phyloP scores from a whole-genome alignment of 2,113 vertebrate species.

The Pseudopodoces humilis region DNA sequence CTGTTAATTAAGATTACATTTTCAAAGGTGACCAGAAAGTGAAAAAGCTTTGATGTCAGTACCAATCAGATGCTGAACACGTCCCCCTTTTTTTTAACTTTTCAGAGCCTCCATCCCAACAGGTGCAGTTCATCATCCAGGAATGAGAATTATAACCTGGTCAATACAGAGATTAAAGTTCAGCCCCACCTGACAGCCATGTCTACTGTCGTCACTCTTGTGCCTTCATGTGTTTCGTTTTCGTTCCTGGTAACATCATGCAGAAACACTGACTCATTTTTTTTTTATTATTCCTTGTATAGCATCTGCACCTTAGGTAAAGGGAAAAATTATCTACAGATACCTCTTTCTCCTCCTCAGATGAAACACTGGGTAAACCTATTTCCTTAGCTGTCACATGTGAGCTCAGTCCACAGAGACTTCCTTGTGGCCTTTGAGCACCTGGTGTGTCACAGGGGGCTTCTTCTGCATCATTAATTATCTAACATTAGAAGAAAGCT shows the following conservation, averaged over 20 bases:
- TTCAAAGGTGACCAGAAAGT: conserved; percentile 9
- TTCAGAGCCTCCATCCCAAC: neutral
- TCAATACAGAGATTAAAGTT: conserved; percentile 11
- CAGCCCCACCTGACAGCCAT: neutral
- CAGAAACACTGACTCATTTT: neutral
- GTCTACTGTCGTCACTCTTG: neutral
- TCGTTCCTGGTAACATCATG: neutral
- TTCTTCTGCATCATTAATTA: neutral
- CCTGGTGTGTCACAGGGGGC: neutral
- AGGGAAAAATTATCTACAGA: neutral
- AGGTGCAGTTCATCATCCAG: conserved; percentile 26
- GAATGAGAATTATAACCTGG: conserved; percentile 21
- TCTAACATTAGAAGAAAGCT: neutral
- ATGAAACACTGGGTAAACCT: neutral
- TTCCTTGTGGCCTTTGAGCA: neutral
- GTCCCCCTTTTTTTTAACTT: neutral
- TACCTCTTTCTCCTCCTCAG: neutral
- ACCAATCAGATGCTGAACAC: neutral
- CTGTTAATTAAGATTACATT: neutral
- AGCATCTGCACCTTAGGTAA: neutral
- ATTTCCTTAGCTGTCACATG: neutral
- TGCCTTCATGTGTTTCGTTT: neutral
- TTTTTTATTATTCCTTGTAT: neutral
- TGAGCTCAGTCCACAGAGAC: neutral
- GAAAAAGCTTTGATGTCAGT: conserved; percentile 43